Conservation (phyloP, 1,140 invertebrate species). For the Hycleus phaleratus region DNA sequence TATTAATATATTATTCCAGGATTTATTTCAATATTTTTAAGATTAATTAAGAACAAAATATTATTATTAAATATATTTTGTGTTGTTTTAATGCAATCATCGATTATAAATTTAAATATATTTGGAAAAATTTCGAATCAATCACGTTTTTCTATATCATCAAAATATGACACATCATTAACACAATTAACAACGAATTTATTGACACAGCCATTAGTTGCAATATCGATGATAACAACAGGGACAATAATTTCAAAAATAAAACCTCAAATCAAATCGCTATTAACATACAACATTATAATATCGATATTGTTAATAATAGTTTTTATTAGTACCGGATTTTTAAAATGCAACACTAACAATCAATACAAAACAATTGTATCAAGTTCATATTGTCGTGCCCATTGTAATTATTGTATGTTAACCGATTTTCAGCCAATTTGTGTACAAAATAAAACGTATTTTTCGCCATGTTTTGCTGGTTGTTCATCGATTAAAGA, state of each 20-base stretch:
- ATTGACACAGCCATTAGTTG: constrained; percentile 54
- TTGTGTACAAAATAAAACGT: constrained; percentile 51
- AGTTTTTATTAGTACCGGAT: constrained; percentile 51
- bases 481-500: constrained; percentile 48
- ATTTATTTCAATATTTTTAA: constrained; percentile 48
- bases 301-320: constrained; percentile 42
- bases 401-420: constrained; percentile 50
- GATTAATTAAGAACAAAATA: constrained; percentile 53
- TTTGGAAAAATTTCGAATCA: constrained; percentile 53
- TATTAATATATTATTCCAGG: constrained; percentile 27
- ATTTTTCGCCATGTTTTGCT: constrained; percentile 64
- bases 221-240: constrained; percentile 50
- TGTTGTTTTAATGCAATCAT: constrained; percentile 49
- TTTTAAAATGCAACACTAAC: constrained; percentile 47
- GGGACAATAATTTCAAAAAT: constrained; percentile 55
- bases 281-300: constrained; percentile 52
- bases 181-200: constrained; percentile 47
- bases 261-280: constrained; percentile 45
- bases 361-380: constrained; percentile 38
- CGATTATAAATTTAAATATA: constrained; percentile 47
- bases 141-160: constrained; percentile 43
- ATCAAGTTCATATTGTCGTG: constrained; percentile 51
- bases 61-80: constrained; percentile 52
- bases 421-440: constrained; percentile 57
- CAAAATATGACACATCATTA: constrained; percentile 38